Evolutionary conservation across 1,140 invertebrate species (phyloP), one percentile per base, ranked within the genome.

Genomic region (Sweltsa coloradensis): DNA sequence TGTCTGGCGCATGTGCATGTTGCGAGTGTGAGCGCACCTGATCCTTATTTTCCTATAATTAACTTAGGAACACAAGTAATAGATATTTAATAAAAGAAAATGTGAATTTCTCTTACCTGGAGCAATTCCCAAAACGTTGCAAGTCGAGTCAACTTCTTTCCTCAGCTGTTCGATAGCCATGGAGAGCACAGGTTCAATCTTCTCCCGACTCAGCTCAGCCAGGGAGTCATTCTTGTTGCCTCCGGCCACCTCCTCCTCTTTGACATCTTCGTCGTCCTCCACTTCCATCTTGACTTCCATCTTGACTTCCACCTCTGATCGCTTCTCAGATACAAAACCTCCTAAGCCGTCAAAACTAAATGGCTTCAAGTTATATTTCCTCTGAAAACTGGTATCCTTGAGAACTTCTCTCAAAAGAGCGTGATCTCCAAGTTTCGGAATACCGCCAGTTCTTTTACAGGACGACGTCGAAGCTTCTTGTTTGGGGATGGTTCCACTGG

Each of bases 121-220:
- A 60, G 87, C 84, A 63, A 92, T 91, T 57, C 83, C 84, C 51
- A 91, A 73, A 45, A 84, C 75, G 3, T 78, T 76, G 60, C 87
- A 91, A 2, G 85, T 88, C 56, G 80, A 83, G 54, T 85, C 79
- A 25, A 90, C 85, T 60, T 90, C 87, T 55, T 82, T 80, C 50
- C 85, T 81, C 46, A 87, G 77, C 58, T 90, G 83, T 55, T 90
- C 85, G 53, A 90, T 84, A 5, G 86, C 87, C 59, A 91, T 68
- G 45, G 79, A 85, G 18, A 90, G 72, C 13, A 90, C 82, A 5
- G 85, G 84, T 60, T 89, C 87, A 51, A 91, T 84, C 55, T 81
- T 77, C 53, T 82, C 79, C 23, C 75, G 70, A n/a, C 73, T 73
- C 31, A 81, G 65, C 25, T 78, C 71, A 2, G 75, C n/a, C 75